Evolutionary conservation across 2,888 invertebrate genomes (phyloP).

Genomic region (Eudemis profundana): DNA sequence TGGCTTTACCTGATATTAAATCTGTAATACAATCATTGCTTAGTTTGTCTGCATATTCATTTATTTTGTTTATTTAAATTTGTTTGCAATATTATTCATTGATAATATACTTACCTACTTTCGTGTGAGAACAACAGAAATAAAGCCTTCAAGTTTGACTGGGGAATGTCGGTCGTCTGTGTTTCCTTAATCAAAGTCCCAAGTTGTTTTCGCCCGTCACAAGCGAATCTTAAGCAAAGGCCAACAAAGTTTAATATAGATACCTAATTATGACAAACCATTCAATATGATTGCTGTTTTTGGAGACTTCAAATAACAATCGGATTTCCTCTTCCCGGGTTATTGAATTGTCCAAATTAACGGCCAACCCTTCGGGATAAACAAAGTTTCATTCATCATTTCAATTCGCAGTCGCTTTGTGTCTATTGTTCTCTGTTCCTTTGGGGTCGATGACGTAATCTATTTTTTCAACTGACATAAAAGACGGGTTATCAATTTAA

Average conservation of each 20-base stretch:
- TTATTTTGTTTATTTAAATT: too few species aligned
- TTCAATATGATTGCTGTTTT: slow-evolving; percentile 12
- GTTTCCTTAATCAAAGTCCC: too few species aligned
- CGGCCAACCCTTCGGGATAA: slow-evolving; percentile 12
- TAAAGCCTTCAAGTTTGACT: too few species aligned
- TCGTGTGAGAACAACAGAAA: too few species aligned
- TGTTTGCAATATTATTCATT: too few species aligned
- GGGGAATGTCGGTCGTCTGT: too few species aligned
- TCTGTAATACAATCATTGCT: too few species aligned
- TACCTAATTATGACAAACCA: not conserved
- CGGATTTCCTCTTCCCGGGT: slow-evolving; percentile 13
- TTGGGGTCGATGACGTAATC: not conserved
- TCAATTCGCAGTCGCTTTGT: slow-evolving; percentile 28
- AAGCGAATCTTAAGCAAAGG: not conserved
- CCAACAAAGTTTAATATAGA: slow-evolving; percentile 21
- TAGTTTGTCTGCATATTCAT: too few species aligned
- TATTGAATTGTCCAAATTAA: slow-evolving; percentile 30
- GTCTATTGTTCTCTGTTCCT: slow-evolving; percentile 17
- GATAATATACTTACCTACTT: too few species aligned
- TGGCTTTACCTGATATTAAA: too few species aligned
- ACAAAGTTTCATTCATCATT: slow-evolving; percentile 31
- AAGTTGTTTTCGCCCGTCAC: not conserved
- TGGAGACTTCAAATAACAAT: slow-evolving; percentile 26
- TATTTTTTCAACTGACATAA: not conserved
- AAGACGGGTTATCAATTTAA: not conserved